Percentiles rank a stretch among this genome's conserved stretches.
These are phyloP conservation scores for Tenthredo distinguenda DNA, from an alignment of 2,888 invertebrate species.

Conservation along the genomic window DNA sequence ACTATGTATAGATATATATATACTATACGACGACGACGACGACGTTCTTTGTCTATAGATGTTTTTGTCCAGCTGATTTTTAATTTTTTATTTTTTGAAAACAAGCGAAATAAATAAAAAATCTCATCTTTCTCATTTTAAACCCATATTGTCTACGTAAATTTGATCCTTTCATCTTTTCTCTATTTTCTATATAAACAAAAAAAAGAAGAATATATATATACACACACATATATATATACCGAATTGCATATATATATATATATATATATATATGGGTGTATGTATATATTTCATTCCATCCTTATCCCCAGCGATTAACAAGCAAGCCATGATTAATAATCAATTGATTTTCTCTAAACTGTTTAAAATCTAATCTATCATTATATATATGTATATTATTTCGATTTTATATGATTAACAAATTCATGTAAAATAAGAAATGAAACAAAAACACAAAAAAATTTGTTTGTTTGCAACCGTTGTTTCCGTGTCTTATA, in stretches of 20 bases:
- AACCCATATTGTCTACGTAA: not conserved
- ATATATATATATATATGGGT: conserved; percentile 37
- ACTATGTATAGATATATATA: not conserved
- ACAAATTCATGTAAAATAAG: not conserved
- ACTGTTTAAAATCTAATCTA: conserved; percentile 56
- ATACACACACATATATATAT: not conserved
- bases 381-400: not conserved
- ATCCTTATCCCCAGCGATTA: conserved; percentile 49
- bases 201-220: not conserved
- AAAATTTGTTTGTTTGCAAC: not conserved
- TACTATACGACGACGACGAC: not conserved
- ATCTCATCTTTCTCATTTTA: not conserved
- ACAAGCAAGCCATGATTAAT: conserved; percentile 42
- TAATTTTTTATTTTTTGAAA: not conserved
- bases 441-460: not conserved
- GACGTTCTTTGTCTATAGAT: not conserved
- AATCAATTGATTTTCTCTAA: conserved; percentile 52
- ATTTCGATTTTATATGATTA: not conserved
- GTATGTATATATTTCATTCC: conserved; percentile 52
- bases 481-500: not conserved
- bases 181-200: not conserved
- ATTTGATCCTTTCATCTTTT: not conserved
- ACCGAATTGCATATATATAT: conserved; percentile 53
- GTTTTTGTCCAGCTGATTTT: conserved; percentile 7
- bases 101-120: not conserved